Conservation (phyloP, 2,113 vertebrate genomes). For the Tyrannus savana region DNA sequence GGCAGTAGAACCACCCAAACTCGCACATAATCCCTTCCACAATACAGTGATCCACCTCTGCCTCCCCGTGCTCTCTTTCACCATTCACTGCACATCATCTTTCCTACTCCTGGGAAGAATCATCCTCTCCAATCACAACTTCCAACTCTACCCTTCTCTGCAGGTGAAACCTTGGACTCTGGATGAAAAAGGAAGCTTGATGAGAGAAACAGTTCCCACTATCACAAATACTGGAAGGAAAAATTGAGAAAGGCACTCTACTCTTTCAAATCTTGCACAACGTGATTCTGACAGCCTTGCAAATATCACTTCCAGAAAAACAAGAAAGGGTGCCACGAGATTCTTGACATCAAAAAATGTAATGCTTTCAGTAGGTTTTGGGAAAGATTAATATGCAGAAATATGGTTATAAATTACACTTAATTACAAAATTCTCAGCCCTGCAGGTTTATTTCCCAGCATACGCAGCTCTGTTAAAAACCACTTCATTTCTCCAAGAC, state of each 20-base stretch:
- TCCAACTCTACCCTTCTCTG: background rate
- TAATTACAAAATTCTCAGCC: background rate
- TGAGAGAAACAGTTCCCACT: background rate
- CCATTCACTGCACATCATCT: background rate
- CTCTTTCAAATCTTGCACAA: background rate
- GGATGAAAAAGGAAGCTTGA: background rate
- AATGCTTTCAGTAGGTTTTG: background rate
- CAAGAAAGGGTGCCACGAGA: background rate
- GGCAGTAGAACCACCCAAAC: background rate
- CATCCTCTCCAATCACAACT: background rate
- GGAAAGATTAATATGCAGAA: background rate
- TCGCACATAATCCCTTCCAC: background rate
- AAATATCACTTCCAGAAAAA: background rate
- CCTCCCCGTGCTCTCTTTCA: background rate
- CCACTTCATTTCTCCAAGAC: background rate
- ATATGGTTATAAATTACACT: background rate
- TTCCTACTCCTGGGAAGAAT: background rate
- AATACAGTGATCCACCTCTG: background rate
- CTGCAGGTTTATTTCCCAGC: background rate
- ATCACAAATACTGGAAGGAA: background rate
- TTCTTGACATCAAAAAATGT: background rate
- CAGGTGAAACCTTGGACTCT: background rate
- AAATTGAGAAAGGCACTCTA: background rate
- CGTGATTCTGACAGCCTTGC: background rate
- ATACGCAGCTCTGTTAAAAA: background rate